phyloP scores from a whole-genome alignment of 1,140 invertebrate genomes.

The Nebria ingens region DNA sequence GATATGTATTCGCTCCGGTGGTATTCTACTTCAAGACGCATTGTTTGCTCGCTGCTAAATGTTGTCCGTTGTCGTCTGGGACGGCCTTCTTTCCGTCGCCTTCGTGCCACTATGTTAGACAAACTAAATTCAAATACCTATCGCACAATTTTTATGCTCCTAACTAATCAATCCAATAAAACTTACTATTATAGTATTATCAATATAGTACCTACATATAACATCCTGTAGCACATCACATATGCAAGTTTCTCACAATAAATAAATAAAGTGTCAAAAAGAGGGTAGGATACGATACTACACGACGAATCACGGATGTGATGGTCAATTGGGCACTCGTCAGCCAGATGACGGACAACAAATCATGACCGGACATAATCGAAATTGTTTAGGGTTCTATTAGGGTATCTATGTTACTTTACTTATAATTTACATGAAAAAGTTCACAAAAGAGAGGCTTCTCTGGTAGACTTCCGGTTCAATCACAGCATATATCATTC shows the following conservation, averaged over 20 bases:
- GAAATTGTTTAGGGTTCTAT: not conserved
- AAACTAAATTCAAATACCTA: no score
- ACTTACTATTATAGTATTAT: no score
- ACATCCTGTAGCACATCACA: no score
- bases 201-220: no score
- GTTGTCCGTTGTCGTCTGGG: constrained; percentile 85
- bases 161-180: no score
- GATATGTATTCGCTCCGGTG: constrained; percentile 85
- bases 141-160: no score
- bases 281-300: no score
- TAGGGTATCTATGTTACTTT: no score
- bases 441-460: no score
- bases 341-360: not conserved
- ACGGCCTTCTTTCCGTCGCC: constrained; percentile 72
- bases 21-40: constrained; percentile 83
- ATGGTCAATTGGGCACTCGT: not conserved
- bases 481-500: not conserved
- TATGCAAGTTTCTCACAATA: no score
- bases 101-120: constrained; percentile 74
- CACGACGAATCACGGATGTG: constrained; percentile 5
- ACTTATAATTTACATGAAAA: no score
- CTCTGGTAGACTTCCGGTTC: not conserved
- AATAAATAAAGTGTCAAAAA: no score
- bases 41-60: constrained; percentile 87
- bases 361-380: not conserved